Percentiles rank a stretch among this genome's conserved stretches.
Conservation (phyloP, 2,888 invertebrate species). For the Cancer borealis region DNA sequence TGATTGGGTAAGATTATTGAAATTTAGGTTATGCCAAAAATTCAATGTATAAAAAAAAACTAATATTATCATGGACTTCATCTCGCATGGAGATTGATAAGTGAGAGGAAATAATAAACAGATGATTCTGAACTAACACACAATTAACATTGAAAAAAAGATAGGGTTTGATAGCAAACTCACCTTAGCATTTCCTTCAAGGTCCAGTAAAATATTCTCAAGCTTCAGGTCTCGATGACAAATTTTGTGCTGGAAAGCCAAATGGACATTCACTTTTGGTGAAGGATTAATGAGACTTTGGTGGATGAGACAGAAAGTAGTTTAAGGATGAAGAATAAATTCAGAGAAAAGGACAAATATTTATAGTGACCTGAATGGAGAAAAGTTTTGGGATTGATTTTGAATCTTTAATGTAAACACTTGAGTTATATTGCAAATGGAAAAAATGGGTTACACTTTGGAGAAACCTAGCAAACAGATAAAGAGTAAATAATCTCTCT, state of each 20-base stretch:
- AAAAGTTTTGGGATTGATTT: too few species aligned
- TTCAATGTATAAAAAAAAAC: too few species aligned
- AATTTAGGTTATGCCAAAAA: too few species aligned
- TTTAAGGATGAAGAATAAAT: neutral
- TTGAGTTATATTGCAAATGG: neutral
- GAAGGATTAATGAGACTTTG: neutral
- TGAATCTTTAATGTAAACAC: neutral
- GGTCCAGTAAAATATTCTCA: constrained; percentile 96
- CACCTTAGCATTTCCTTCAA: constrained; percentile 96
- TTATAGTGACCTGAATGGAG: neutral
- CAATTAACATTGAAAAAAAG: neutral
- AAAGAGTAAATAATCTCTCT: neutral
- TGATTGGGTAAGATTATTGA: too few species aligned
- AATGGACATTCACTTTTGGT: neutral
- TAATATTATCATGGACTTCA: too few species aligned
- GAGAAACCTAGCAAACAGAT: neutral
- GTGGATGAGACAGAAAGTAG: neutral
- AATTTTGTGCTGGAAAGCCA: constrained; percentile 87
- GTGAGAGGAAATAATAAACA: too few species aligned
- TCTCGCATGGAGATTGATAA: too few species aligned
- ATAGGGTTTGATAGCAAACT: constrained; percentile 52
- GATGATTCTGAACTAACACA: too few species aligned
- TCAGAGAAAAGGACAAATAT: neutral
- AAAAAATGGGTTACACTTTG: neutral
- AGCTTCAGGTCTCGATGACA: constrained; percentile 97